These are phyloP conservation scores for Diprion similis DNA, from an alignment of 1,140 invertebrate species.

Conservation along the genomic window DNA sequence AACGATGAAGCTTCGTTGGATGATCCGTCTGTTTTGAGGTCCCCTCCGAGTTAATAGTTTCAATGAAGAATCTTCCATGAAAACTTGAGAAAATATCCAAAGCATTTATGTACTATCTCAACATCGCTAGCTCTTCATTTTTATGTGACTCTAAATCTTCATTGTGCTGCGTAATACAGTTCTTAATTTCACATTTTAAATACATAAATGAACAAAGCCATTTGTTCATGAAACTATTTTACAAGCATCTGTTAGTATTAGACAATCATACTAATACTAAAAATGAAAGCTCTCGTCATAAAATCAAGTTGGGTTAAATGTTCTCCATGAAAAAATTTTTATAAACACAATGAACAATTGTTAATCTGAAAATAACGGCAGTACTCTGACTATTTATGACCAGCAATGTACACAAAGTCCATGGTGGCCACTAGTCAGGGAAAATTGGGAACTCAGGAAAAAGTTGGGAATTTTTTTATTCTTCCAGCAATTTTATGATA, in stretches of 20 bases:
- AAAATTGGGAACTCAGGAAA: too few species aligned
- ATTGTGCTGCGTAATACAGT: not conserved
- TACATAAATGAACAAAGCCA: not conserved
- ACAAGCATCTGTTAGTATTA: not conserved
- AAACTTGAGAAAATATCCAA: not conserved
- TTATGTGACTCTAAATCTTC: not conserved
- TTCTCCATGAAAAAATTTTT: not conserved
- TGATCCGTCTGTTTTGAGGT: not conserved
- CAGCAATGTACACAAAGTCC: not conserved
- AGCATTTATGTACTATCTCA: not conserved
- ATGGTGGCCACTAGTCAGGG: too few species aligned
- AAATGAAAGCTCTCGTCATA: not conserved
- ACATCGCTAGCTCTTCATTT: not conserved
- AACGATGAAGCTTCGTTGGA: not conserved
- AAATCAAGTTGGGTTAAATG: not conserved
- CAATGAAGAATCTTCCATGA: not conserved
- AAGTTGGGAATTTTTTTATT: too few species aligned
- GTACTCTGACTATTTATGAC: not conserved
- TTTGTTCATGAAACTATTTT: not conserved
- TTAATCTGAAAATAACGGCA: not conserved
- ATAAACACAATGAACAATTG: not conserved
- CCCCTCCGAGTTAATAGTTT: slow-evolving; percentile 3
- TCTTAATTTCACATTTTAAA: not conserved
- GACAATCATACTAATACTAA: not conserved
- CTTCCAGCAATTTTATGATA: too few species aligned